Base-by-base conservation (phyloP, 2,797 vertebrate genomes). In the Leuciscus waleckii region DNA sequence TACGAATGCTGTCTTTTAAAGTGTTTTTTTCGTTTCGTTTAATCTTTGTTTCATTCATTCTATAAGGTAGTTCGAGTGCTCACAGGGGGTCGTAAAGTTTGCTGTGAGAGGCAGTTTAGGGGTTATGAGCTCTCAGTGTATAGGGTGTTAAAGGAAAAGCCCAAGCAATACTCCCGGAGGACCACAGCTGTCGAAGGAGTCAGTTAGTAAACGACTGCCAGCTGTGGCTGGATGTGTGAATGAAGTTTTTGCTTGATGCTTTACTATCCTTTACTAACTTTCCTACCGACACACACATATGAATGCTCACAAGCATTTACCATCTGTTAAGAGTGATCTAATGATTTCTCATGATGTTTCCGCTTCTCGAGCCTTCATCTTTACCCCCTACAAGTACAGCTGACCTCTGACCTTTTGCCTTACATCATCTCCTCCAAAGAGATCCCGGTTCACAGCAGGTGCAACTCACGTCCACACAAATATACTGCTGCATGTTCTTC, bases 121-220 rank as follows among this genome's bases (percentile, higher is more conserved):
- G 26, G 37, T 85, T 67, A 68, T 68, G 61, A 81, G 41, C 51
- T 75, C 51, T 75, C 23, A 49, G 80, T 46, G 41, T 39, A 39
- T 21, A 51, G 23, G 29, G 26, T 84, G 81, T 54, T 51, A 46
- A 79, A 61, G 81, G 49, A 54, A 46, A 51, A 70, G 21, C 76
- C 54, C 89, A 91, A 91, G 91, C 92, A 90, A 85, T 90, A 84
- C 58, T 92, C 89, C 88, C 89, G 41, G 76, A 65, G 85, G 89
- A 87, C 79, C 70, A 85, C 91, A 93, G 91, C 92, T 95, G 92
- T 89, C 70, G 81, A 86, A 91, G 43, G 43, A 90, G 84, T 93
- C 84, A 82, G 86, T 88, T 81, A 89, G 81, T 41, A 92, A 93
- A 94, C 92, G 86, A 88, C 87, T 90, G 81, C 90, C 93, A 95